These are phyloP conservation scores for Phoenoteleia sp. DNA, from an alignment of 2,888 invertebrate species.

Conservation along the genomic window DNA sequence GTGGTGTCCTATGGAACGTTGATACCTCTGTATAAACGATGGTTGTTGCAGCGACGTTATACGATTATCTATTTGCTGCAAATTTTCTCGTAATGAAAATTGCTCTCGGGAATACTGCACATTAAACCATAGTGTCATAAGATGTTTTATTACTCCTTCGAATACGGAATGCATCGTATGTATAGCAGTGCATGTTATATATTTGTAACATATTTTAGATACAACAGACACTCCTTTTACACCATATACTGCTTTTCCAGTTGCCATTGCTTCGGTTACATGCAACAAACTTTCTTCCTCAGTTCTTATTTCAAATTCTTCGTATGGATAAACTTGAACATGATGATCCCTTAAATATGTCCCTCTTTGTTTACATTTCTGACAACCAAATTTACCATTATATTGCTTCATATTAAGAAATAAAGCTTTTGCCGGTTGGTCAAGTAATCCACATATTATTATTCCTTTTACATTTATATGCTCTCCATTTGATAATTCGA, in stretches of 20 bases:
- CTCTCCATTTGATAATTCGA: neutral
- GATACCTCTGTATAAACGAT: slow-evolving; percentile 58
- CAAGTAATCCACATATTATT: slow-evolving; percentile 43
- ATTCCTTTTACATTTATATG: slow-evolving; percentile 38
- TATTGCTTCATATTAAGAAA: too few species aligned
- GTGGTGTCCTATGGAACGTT: slow-evolving; percentile 63
- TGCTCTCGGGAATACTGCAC: neutral
- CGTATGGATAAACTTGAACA: slow-evolving; percentile 30
- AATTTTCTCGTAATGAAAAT: slow-evolving; percentile 28
- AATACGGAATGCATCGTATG: slow-evolving; percentile 66
- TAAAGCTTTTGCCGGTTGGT: slow-evolving; percentile 64
- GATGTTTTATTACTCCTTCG: slow-evolving; percentile 32
- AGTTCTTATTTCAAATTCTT: slow-evolving; percentile 20
- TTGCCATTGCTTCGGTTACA: neutral
- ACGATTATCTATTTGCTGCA: neutral
- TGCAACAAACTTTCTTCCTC: slow-evolving; percentile 2
- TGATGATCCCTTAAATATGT: slow-evolving; percentile 4
- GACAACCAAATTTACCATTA: too few species aligned
- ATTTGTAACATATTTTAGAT: slow-evolving; percentile 20
- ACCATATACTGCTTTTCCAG: neutral
- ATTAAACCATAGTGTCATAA: slow-evolving; percentile 50
- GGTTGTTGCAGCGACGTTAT: slow-evolving; percentile 40
- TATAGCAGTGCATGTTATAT: slow-evolving; percentile 37
- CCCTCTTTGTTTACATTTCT: slow-evolving; percentile 33
- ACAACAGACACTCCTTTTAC: slow-evolving; percentile 6